Evolutionary conservation across 1,140 invertebrate genomes (phyloP), one percentile per base, ranked within the genome.

Genomic region (Rhizoglyphus robini): DNA sequence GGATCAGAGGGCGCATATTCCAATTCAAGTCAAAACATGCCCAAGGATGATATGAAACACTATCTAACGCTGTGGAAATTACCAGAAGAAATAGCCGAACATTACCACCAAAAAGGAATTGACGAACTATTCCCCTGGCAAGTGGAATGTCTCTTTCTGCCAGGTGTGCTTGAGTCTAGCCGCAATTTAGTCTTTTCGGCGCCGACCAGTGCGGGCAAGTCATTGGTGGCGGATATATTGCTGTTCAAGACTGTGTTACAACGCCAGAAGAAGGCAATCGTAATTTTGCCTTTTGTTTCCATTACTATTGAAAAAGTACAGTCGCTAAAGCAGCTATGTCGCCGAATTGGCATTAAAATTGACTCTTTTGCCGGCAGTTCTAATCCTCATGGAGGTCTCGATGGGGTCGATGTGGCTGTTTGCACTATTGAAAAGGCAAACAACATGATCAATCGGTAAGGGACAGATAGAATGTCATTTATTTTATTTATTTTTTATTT

Each of bases 381-480:
- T 68, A 81, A 83, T 54, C 91, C 94, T 1, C 81, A 86, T 15
- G 91, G 93, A 34, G 92, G 93, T 1, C 85, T 97, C 71, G 81
- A 85, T 70, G 77, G 82, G 59, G 83, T 94, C 0, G 85, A 96
- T 74, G 80, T 97, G 71, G 94, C 92, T 57, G 86, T 99, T 68
- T 96, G 94, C 75, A 99, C 95, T 0, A 98, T 99, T 68, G 96
- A 99, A 77, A 98, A 98, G 77, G 94, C 94, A 1, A 98, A 98
- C 75, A 87, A 86, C 69, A 80, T 98, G 36, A 79, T 98, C 5
- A 99, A 98, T 41, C 8, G 18, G 36, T 41, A 41, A 18, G 8
- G 8, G 18, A 11, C 18, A 41, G 8, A 11, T 41, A 11, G 8
- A 41, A 11, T 41, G 8, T 11, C 8, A 41, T 41, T 41, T 41